Evolutionary conservation across 2,113 vertebrate species (phyloP).

Genomic region (Nicator chloris): DNA sequence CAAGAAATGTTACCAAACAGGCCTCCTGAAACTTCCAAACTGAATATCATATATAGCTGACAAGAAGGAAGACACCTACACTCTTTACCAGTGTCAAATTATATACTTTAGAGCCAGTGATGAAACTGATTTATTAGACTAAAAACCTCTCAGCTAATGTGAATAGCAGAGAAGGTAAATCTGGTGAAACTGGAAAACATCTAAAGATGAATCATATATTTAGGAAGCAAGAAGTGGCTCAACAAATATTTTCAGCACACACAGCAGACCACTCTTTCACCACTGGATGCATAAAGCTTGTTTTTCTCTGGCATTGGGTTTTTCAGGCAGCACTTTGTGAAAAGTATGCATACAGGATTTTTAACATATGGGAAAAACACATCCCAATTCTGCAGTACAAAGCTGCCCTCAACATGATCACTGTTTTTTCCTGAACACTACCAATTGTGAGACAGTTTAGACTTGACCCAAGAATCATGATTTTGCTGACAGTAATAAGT

Average conservation of each 20-base stretch:
- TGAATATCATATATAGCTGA: neutral
- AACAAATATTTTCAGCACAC: neutral
- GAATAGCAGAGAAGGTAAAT: neutral
- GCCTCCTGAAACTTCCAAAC: neutral
- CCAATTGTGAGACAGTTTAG: neutral
- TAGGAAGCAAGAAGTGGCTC: neutral
- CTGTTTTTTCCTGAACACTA: neutral
- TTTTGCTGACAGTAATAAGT: neutral
- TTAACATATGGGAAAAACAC: neutral
- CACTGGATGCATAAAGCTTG: neutral
- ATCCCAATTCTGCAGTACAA: neutral
- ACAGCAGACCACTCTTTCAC: neutral
- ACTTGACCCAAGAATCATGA: neutral
- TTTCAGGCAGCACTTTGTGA: neutral
- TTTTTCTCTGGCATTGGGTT: neutral
- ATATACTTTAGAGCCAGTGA: neutral
- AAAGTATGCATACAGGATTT: neutral
- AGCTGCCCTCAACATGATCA: neutral
- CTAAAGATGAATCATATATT: neutral
- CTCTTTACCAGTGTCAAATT: neutral
- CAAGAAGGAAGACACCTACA: neutral
- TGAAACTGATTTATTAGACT: neutral
- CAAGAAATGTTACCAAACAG: neutral
- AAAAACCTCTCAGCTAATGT: neutral
- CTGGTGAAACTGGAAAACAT: neutral